Evolutionary conservation across 2,113 vertebrate genomes (phyloP), one percentile per base, ranked within the genome.

Genomic region (Archilochus colubris): DNA sequence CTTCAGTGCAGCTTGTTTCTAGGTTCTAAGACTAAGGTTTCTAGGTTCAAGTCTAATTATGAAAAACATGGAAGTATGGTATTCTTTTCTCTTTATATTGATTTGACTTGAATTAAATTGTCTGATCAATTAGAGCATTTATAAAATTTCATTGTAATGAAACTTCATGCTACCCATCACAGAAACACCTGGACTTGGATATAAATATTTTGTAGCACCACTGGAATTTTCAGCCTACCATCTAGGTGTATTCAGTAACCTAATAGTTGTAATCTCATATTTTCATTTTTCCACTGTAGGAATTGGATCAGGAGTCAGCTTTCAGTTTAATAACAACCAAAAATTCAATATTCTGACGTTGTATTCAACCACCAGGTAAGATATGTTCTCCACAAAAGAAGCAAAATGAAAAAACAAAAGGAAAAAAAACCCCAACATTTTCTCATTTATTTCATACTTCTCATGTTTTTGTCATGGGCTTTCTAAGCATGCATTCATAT

Each of bases 281-380:
- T 28, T 51, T 91, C 0, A 12, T 77, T 90, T 84, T 89, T 85
- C 86, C 3, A 23, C 36, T 88, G 25, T 93, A 99, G 98, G 98
- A 92, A 98, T 99, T 94, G 98, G 98, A 92, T 99, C 98, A 91
- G 98, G 98, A 96, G 97, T 99, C 91, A 98, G 91, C 95, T 99
- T 98, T 97, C 96, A 98, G 76, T 97, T 97, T 72, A 97, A 82
- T 68, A 97, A 93, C 59, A 97, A 97, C 72, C 98, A 98, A 82
- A 98, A 97, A 90, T 98, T 99, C 92, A 99, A 98, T 91, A 98
- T 99, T 92, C 91, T 98, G 54, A 98, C 98, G 64, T 68, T 98
- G 50, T 99, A 98, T 96, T 98, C 98, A 38, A 98, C 97, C 10
- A 98, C 98, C 4, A 98, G 98, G 98, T 99, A 98, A 97, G 80